These are phyloP conservation scores for Ganaspis sp. DNA, from an alignment of 1,140 invertebrate genomes.

Conservation along the genomic window DNA sequence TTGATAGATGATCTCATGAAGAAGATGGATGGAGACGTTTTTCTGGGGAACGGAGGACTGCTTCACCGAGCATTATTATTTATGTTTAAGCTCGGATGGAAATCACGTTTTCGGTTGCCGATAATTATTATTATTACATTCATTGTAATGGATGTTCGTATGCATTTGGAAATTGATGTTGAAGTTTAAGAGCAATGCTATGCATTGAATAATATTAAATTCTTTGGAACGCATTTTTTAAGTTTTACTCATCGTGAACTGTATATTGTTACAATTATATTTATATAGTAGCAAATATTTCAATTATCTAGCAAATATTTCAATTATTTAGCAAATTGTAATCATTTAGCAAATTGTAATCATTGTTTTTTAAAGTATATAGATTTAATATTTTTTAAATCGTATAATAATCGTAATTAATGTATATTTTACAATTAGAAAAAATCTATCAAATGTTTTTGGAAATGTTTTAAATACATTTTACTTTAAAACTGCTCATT, in stretches of 20 bases:
- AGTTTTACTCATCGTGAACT: neutral
- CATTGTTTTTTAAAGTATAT: too few species aligned
- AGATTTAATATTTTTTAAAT: too few species aligned
- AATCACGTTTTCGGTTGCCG: conserved; percentile 77
- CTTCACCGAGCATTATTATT: conserved; percentile 73
- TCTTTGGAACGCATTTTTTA: neutral
- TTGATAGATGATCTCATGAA: neutral
- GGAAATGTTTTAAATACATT: too few species aligned
- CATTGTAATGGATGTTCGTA: conserved; percentile 77
- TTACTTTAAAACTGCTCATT: too few species aligned
- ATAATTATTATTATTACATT: conserved; percentile 77
- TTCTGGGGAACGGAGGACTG: conserved; percentile 63
- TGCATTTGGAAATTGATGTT: conserved; percentile 77
- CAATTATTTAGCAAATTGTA: too few species aligned
- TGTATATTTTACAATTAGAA: too few species aligned
- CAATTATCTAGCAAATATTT: too few species aligned
- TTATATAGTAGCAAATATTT: too few species aligned
- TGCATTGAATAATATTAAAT: neutral
- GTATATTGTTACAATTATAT: neutral
- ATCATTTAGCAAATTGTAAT: too few species aligned
- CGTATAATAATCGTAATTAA: too few species aligned
- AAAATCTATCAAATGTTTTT: too few species aligned
- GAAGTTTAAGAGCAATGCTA: conserved; percentile 52
- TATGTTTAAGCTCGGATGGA: conserved; percentile 79
- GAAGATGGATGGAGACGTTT: conserved; percentile 59